phyloP scores from a whole-genome alignment of 2,888 invertebrate genomes.

The Caenorhabditis virilis region DNA sequence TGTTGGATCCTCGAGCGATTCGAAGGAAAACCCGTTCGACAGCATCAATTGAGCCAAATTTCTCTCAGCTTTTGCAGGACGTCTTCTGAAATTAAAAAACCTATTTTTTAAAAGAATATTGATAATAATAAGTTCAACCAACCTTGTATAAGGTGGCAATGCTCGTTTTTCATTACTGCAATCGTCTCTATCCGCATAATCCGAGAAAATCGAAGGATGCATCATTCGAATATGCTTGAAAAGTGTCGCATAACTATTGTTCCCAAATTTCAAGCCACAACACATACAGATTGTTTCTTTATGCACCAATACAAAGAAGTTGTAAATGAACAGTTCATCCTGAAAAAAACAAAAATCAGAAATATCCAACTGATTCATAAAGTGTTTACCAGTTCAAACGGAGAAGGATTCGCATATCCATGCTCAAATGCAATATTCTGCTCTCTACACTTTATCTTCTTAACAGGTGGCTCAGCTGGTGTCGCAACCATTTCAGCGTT shows the following conservation, averaged over 20 bases:
- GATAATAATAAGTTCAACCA: too few relatives aligned
- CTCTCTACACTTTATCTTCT: not conserved
- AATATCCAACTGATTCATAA: too few relatives aligned
- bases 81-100: conserved; percentile 4
- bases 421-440: not conserved
- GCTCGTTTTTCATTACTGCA: not conserved
- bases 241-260: not conserved
- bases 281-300: not conserved
- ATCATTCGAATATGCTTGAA: conserved; percentile 3
- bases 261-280: not conserved
- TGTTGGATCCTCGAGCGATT: not conserved
- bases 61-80: conserved; percentile 1
- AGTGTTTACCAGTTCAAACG: not conserved
- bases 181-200: not conserved
- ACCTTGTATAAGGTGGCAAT: not conserved
- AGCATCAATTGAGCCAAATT: not conserved
- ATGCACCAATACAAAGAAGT: not conserved
- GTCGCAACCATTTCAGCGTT: not conserved
- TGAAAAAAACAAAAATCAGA: too few relatives aligned
- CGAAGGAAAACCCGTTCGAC: conserved; percentile 1
- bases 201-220: not conserved
- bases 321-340: conserved; percentile 1
- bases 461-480: not conserved
- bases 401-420: not conserved
- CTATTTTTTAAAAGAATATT: too few relatives aligned